Percentiles rank a stretch among this genome's conserved stretches.
Conservation (phyloP, 2,797 vertebrate species). For the Amniataba percoides region DNA sequence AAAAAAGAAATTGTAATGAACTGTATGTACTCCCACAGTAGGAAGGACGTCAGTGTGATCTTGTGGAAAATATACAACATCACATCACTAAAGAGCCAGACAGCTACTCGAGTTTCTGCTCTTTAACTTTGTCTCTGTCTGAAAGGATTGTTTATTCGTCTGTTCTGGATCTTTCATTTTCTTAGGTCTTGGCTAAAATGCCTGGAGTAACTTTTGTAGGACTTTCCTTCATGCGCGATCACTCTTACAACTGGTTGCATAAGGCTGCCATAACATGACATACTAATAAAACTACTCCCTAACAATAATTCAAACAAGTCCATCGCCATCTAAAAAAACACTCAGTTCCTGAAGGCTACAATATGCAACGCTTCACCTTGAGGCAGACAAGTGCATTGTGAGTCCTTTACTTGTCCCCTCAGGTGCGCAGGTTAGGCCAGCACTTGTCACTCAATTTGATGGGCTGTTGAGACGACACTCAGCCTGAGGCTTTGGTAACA, state of each 20-base stretch:
- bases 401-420: constrained; percentile 70
- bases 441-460: constrained; percentile 78
- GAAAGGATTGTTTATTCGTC: neutral
- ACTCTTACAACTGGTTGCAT: constrained; percentile 47
- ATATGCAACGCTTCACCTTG: constrained; percentile 60
- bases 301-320: constrained; percentile 22
- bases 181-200: neutral
- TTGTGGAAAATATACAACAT: constrained; percentile 27
- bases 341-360: constrained; percentile 45
- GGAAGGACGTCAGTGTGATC: constrained; percentile 33
- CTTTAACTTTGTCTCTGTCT: neutral
- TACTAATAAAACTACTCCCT: constrained; percentile 3
- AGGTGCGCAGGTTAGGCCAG: constrained; percentile 59
- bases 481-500: constrained; percentile 64
- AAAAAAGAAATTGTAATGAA: constrained; percentile 7
- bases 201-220: constrained; percentile 6
- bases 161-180: neutral
- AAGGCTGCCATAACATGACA: constrained; percentile 13
- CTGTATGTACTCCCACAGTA: constrained; percentile 5
- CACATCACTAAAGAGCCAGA: constrained; percentile 16
- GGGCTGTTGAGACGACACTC: constrained; percentile 60
- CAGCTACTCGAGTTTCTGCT: constrained; percentile 13
- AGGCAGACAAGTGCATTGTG: constrained; percentile 49
- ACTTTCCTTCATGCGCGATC: neutral
- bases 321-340: constrained; percentile 10